These are phyloP conservation scores for Cheirogaleus major DNA, from an alignment of 2,797 vertebrate species.

Conservation along the genomic window DNA sequence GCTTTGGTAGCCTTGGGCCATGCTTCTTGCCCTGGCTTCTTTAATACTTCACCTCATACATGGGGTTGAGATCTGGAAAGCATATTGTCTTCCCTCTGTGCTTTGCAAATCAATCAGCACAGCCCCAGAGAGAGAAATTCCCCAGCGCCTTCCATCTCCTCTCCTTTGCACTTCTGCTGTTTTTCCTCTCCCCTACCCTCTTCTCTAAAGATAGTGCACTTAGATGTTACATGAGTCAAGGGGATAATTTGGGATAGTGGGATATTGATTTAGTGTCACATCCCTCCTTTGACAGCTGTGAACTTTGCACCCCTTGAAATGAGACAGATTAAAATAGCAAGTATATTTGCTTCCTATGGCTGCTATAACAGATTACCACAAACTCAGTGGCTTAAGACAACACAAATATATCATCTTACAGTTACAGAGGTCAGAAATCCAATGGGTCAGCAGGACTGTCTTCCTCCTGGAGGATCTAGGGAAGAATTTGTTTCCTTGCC, in stretches of 20 bases:
- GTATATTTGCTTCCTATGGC: background rate
- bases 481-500: background rate
- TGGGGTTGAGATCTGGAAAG: background rate
- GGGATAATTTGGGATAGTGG: background rate
- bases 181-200: background rate
- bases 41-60: background rate
- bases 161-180: background rate
- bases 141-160: background rate
- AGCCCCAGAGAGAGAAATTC: background rate
- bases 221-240: background rate
- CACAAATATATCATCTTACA: background rate
- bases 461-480: background rate
- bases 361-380: background rate
- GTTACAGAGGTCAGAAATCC: background rate
- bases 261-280: background rate
- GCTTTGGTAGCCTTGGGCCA: background rate
- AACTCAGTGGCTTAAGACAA: background rate
- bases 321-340: background rate
- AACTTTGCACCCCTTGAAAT: background rate
- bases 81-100: background rate
- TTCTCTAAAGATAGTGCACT: background rate
- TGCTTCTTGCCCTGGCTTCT: background rate
- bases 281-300: background rate
- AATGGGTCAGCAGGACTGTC: background rate
- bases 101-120: background rate